Evolutionary conservation across 2,797 vertebrate genomes (phyloP).

Genomic region (Chaunax sp.): DNA sequence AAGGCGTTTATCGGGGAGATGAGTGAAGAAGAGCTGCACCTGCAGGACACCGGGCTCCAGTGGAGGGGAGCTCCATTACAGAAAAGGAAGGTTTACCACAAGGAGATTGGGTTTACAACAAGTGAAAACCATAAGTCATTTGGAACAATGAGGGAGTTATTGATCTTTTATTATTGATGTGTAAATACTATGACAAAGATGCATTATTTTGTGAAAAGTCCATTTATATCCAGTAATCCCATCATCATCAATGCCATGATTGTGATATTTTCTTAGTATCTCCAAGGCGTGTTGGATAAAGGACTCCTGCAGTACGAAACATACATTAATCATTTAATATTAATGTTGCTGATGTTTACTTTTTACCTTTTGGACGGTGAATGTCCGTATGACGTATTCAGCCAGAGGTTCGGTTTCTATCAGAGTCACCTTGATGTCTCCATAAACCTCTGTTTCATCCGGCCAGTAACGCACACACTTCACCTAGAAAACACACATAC

Average conservation of each 20-base stretch:
- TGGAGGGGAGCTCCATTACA: no score
- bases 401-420: constrained; percentile 96
- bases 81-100: no score
- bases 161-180: no score
- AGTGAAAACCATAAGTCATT: neutral
- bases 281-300: neutral
- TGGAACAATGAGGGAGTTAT: no score
- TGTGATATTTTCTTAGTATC: no score
- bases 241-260: no score
- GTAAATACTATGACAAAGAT: constrained; percentile 1
- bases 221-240: no score
- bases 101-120: constrained; percentile 11
- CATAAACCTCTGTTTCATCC: constrained; percentile 95
- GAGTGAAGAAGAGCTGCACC: no score
- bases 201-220: neutral
- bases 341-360: neutral
- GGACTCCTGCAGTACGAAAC: no score
- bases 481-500: constrained; percentile 82
- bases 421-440: constrained; percentile 96
- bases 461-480: constrained; percentile 98
- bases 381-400: constrained; percentile 96
- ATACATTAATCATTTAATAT: no score
- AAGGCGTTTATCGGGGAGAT: no score
- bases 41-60: no score
- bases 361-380: constrained; percentile 97